A percentile compares a stretch with the other conserved stretches of the same genome.
phyloP scores from a whole-genome alignment of 2,797 vertebrate species.

The Amphiprion clarkii region DNA sequence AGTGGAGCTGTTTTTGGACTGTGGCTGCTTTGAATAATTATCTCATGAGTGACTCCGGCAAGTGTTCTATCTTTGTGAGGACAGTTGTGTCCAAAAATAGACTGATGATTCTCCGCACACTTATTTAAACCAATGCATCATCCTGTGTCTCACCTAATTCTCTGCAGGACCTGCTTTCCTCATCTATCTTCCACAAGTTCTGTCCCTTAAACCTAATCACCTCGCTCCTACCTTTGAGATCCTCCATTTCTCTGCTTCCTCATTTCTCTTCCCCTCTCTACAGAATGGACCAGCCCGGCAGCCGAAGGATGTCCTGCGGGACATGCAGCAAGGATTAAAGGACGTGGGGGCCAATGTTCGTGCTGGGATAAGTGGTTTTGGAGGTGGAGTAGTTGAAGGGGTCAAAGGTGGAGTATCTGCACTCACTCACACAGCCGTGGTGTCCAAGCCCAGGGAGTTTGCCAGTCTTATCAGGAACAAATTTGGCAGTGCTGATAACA shows the following conservation, averaged over 20 bases:
- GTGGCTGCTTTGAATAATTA: conserved; percentile 15
- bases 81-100: conserved; percentile 53
- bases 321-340: conserved; percentile 98
- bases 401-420: conserved; percentile 96
- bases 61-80: conserved; percentile 39
- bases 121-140: conserved; percentile 49
- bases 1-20: not conserved
- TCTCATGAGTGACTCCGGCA: conserved; percentile 25
- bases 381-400: conserved; percentile 95
- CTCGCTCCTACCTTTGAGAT: conserved; percentile 50
- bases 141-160: conserved; percentile 55
- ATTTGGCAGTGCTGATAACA: conserved; percentile 98
- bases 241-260: conserved; percentile 59
- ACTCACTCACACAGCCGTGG: conserved; percentile 94
- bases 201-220: conserved; percentile 46
- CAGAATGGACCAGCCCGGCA: conserved; percentile 95
- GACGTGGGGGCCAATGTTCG: conserved; percentile 96
- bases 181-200: conserved; percentile 51
- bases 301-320: conserved; percentile 97
- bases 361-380: conserved; percentile 96
- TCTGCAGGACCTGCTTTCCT: conserved; percentile 48
- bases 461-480: conserved; percentile 98
- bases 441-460: conserved; percentile 96
- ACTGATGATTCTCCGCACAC: conserved; percentile 36
- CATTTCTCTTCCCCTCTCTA: conserved; percentile 50